Evolutionary conservation across 2,797 vertebrate genomes (phyloP), one percentile per base, ranked within the genome.

Genomic region (Propithecus deckenii): DNA sequence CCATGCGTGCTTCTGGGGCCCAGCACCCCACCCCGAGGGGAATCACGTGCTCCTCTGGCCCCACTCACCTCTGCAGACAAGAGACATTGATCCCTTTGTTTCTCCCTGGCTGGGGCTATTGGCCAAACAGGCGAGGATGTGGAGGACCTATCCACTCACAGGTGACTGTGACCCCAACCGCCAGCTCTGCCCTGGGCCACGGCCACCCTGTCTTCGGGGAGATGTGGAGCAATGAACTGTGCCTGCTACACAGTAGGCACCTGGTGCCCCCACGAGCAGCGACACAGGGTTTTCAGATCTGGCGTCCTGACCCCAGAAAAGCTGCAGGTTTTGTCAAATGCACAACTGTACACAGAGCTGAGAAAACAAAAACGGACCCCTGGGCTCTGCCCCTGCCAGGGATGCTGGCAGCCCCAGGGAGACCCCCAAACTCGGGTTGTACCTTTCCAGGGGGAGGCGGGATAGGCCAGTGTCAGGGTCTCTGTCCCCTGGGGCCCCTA

Each of bases 151-250:
- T 4, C 67, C 2, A 5, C n/a, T 1, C 5, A 4, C 0, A 0
- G 63, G 28, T 28, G 20, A 38, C 92, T 4, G 14, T 50, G 57
- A 90, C 46, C n/a, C 61, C 43, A n/a, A 13, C 22, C 25, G 18
- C n/a, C 50, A 1, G 15, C 55, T 28, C 30, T 18, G 5, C 32
- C 52, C 71, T 25, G 7, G 74, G 67, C 23, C 59, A 4, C 0
- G 0, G 57, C 18, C 9, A 6, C 78, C 78, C 52, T 28, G n/a
- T 12, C 76, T 9, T 2, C 5, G 22, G 61, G 83, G n/a, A 55
- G 61, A 15, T 0, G 0, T 0, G 0, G 43, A 71, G 30, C 41
- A 4, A 8, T 8, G 59, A 43, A 2, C 20, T 0, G 0, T 0
- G n/a, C 20, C 32, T 55, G 25, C 30, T 22, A 3, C 72, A 4